Conservation (phyloP, 64 coral and sea anemone species). For the Pachyseris speciosa region DNA sequence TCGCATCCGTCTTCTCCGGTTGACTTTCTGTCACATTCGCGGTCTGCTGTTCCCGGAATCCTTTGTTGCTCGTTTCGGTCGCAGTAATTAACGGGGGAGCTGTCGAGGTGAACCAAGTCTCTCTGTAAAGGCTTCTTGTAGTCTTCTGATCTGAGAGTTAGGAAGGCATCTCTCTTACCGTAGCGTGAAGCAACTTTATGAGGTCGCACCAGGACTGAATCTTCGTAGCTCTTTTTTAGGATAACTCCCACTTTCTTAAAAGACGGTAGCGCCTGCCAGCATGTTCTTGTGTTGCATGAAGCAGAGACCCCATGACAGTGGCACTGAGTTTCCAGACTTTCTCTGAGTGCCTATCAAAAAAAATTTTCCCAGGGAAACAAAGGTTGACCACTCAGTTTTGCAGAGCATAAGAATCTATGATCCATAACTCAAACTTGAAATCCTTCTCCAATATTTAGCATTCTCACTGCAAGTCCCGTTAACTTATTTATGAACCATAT, state of each 20-base stretch:
- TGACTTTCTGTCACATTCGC: conserved; percentile 64
- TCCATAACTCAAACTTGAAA: too few species aligned
- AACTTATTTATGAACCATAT: too few species aligned
- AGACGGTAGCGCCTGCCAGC: conserved; percentile 58
- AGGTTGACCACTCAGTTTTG: background rate
- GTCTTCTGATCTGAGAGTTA: background rate
- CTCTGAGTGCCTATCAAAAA: conserved; percentile 43
- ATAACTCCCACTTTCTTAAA: conserved; percentile 52
- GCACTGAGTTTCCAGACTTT: conserved; percentile 45
- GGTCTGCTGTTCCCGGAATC: conserved; percentile 55
- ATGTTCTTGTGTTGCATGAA: conserved; percentile 48
- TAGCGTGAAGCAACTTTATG: background rate
- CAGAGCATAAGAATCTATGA: too few species aligned
- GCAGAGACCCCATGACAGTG: conserved; percentile 51
- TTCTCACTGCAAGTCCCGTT: too few species aligned
- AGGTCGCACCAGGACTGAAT: background rate
- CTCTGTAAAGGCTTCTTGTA: conserved; percentile 50
- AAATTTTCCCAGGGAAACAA: conserved; percentile 8
- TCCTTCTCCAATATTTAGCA: too few species aligned
- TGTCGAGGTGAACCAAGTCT: conserved; percentile 49
- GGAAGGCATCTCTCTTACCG: conserved; percentile 18
- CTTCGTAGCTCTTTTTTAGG: background rate
- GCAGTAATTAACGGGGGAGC: conserved; percentile 64
- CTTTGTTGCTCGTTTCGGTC: conserved; percentile 6
- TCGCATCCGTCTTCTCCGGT: conserved; percentile 38